Evolutionary conservation across 2,888 invertebrate genomes (phyloP), one percentile per base, ranked within the genome.

Genomic region (Lasioglossum morio): DNA sequence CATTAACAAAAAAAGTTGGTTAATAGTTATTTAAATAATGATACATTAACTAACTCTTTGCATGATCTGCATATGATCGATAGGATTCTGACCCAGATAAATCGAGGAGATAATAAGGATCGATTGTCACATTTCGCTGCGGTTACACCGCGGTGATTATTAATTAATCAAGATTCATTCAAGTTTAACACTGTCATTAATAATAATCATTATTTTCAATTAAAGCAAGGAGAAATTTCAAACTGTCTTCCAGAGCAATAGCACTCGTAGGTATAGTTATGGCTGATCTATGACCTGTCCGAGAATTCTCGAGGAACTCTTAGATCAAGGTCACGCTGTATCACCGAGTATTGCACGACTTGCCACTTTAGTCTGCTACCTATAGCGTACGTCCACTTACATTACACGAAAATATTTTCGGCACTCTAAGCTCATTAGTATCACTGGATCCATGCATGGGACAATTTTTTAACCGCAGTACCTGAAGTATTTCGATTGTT

Each of bases 331-430:
- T 78, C 88, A 90, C 84, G 86, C 77, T 73, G 84, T 77, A 63
- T 60, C 78, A 75, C 78, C 75, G 76, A 88, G 77, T 70, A 69
- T 80, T 84, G 91, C 91, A 92, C 90, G 89, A 89, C 88, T 90
- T 90, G 92, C 94, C 94, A 94, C 91, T 94, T 94, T 94, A 94
- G 94, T 94, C 94, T 94, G 94, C 94, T 93, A 92, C 92, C 90
- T 84, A 48, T 77, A 86, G 78, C 79, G 53, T 81, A 82, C 76
- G 53, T 77, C 48, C 74, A 89, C 77, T n/a, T 69, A 83, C 57
- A 85, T 19, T 34, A 78, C 66, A 82, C 78, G 72, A 78, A 77
- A 60, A 76, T 60, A 70, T 27, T 34, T 70, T 23, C 5, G 37
- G 40, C 34, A 57, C n/a, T 16, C 34, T 14, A 53, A 34, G 30